phyloP scores from a whole-genome alignment of 2,113 vertebrate species.

The Cheilinus undulatus region DNA sequence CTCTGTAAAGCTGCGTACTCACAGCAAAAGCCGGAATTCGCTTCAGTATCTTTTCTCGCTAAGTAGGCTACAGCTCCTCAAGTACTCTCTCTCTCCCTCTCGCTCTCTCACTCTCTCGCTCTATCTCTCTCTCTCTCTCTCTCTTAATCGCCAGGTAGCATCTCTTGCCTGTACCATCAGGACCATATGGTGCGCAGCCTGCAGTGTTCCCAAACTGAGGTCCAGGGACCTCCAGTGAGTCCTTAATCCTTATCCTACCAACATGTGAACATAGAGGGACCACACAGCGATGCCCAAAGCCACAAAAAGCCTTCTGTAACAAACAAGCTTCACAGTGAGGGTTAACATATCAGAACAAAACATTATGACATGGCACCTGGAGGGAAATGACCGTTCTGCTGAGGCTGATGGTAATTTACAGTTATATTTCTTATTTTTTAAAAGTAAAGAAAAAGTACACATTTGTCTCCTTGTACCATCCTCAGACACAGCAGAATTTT shows the following conservation, averaged over 20 bases:
- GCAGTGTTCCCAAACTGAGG: slow-evolving; percentile 22
- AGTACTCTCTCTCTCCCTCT: background rate
- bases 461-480: too few species aligned
- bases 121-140: background rate
- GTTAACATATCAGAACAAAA: too few species aligned
- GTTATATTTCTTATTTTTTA: too few species aligned
- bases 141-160: slow-evolving; percentile 45
- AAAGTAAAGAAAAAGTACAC: too few species aligned
- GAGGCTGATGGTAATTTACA: too few species aligned
- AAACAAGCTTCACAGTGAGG: too few species aligned
- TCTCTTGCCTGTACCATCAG: slow-evolving; percentile 51
- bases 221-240: background rate
- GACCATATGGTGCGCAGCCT: slow-evolving; percentile 52
- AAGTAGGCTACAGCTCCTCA: slow-evolving; percentile 38
- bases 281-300: too few species aligned
- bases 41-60: slow-evolving; percentile 24
- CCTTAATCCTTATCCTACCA: background rate
- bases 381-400: too few species aligned
- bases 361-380: too few species aligned
- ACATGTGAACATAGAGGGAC: background rate
- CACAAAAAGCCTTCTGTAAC: too few species aligned
- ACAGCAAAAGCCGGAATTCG: slow-evolving; percentile 33
- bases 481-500: too few species aligned
- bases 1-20: slow-evolving; percentile 27
- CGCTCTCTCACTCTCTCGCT: slow-evolving; percentile 8